Evolutionary conservation across 2,797 vertebrate species (phyloP), one percentile per base, ranked within the genome.

Genomic region (Menidia menidia): DNA sequence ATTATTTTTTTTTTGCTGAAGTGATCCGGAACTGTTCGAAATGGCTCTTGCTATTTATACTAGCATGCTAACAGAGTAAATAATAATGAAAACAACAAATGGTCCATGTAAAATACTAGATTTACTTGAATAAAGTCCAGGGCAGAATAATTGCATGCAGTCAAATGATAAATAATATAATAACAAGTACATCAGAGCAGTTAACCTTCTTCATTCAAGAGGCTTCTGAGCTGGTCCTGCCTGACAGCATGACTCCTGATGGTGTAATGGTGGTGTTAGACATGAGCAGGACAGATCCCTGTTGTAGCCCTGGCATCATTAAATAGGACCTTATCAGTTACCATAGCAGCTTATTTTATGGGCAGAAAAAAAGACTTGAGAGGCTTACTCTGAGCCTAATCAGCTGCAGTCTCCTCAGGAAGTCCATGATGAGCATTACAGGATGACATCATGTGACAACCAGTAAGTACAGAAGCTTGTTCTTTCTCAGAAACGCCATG

Each of bases 351-450:
- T 74, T 52, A 80, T 72, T 25, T 86, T 83, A 77, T 48, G 16
- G 68, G 58, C 19, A 13, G 71, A 71, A 77, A 68, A 78, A 67
- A 53, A 55, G 30, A 64, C 73, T 71, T 71, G 68, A 85, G 83
- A 86, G 83, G 84, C 72, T 90, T 84, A 81, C 54, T 73, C 16
- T 54, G 75, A 90, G 78, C 58, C 44, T 82, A 73, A 87, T 83
- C 79, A 78, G 64, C 73, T 66, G 70, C 74, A 74, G 53, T 50
- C 75, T 52, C 83, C 75, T 50, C 82, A 71, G 43, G 60, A 87
- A 75, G 73, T 71, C 58, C 14, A 30, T 11, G 47, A 53, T 82
- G 75, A 86, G 77, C 70, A 75, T 68, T 0, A 64, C 39, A 69
- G 50, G 63, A 41, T 86, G 86, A 89, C 48, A 55, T 89, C 84